Base-by-base conservation (phyloP, 2,113 vertebrate species). In the Anolis carolinensis region DNA sequence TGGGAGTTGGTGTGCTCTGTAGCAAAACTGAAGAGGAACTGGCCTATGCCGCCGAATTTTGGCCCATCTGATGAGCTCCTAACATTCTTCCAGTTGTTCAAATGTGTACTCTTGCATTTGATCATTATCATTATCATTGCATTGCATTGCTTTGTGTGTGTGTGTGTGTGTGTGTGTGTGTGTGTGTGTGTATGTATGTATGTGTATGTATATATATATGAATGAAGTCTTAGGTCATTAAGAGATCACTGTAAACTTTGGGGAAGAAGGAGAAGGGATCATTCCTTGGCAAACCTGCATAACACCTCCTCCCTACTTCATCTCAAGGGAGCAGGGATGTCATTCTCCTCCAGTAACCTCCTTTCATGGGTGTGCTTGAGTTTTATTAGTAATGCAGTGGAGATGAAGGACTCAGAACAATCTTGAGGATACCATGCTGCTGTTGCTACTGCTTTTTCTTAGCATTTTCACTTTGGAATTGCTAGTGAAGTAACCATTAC, bases 271-370 rank as follows among this genome's bases (percentile, higher is more conserved):
- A 44, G 39, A 5, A 44, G 39, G 39, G 39, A 44, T 44, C 39
- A 44, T 83, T 30, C 16, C 52, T 82, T 72, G 52, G 27, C 72
- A 62, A 62, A 88, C 91, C 11, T 59, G 11, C 55, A 89, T 84
- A 82, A 36, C 34, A 87, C 91, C 18, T 63, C 7, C 16, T 90
- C 83, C 81, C 88, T 94, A 95, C 91, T 89, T 92, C 91, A 94
- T 93, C 80, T 86, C 79, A 94, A 93, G 90, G 95, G 92, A 86
- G 86, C 88, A 82, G 91, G 91, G 91, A 87, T 62, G 7, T 93
- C 93, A 86, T 92, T 95, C 79, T 93, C 86, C 95, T 93, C 95
- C 92, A 95, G 91, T 96, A 93, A 96, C 95, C 93, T 91, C 94
- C 93, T 93, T 27, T 80, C 25, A 67, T 63, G 63, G 93, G 27